Evolutionary conservation across 2,797 vertebrate species (phyloP).

Genomic region (Typhlichthys eigenmanni): DNA sequence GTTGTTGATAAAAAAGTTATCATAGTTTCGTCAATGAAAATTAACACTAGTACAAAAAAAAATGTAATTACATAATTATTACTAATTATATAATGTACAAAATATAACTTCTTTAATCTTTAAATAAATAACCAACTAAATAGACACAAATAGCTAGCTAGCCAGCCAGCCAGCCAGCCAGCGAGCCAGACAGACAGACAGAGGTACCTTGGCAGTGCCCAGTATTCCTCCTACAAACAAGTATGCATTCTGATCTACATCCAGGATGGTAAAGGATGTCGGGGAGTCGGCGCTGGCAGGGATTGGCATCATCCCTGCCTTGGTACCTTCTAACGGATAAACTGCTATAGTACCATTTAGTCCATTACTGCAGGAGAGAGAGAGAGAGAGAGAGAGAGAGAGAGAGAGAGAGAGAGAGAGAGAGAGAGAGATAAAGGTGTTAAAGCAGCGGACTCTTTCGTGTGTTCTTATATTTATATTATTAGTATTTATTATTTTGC

Average conservation of each 20-base stretch:
- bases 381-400: conserved; percentile 7
- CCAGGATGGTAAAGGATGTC: conserved; percentile 88
- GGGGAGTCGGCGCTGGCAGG: conserved; percentile 83
- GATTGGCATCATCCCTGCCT: conserved; percentile 85
- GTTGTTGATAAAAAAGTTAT: too few species aligned
- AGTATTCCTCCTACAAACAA: conserved; percentile 95
- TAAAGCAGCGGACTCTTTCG: too few species aligned
- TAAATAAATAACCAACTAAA: not conserved
- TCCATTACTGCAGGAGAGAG: conserved; percentile 79
- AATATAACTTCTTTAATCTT: not conserved
- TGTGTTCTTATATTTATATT: too few species aligned
- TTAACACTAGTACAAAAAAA: too few species aligned
- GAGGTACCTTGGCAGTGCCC: conserved; percentile 84
- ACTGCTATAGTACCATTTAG: conserved; percentile 92
- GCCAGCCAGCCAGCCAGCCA: conserved; percentile 7
- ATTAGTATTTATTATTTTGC: too few species aligned
- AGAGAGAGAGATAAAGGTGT: not conserved
- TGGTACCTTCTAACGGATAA: conserved; percentile 88
- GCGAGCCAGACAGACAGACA: not conserved
- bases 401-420: not conserved
- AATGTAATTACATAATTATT: too few species aligned
- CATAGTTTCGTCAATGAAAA: too few species aligned
- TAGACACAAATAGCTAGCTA: not conserved
- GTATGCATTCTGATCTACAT: conserved; percentile 93
- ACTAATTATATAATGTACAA: not conserved